Evolutionary conservation across 2,888 invertebrate genomes (phyloP).

Genomic region (Thecophora atra): DNA sequence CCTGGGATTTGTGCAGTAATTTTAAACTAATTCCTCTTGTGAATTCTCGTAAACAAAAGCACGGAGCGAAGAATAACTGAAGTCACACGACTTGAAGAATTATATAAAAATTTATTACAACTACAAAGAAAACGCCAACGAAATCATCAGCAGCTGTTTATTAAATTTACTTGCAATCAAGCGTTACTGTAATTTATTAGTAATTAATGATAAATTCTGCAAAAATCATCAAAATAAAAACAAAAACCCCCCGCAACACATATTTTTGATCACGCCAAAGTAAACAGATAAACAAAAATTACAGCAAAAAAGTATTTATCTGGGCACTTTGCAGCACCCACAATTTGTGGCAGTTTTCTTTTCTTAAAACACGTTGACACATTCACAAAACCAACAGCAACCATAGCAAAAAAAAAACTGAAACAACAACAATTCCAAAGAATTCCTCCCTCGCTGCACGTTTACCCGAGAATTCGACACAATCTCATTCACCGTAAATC

Average conservation of each 20-base stretch:
- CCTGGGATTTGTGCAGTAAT: not conserved
- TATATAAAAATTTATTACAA: not conserved
- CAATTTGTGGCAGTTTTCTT: too few species aligned
- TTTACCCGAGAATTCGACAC: conserved; percentile 19
- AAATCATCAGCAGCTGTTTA: not conserved
- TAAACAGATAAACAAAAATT: not conserved
- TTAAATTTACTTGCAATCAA: conserved; percentile 12
- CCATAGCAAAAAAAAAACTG: too few species aligned
- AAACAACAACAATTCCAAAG: conserved; percentile 1
- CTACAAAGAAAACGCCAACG: not conserved
- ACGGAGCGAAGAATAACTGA: not conserved
- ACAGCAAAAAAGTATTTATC: not conserved
- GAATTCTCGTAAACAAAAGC: not conserved
- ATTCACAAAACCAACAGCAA: conserved; percentile 1
- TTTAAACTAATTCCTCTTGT: not conserved
- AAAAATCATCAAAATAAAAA: conserved; percentile 7
- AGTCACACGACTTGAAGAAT: conserved; percentile 14
- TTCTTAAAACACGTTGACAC: not conserved
- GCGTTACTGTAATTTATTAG: conserved; percentile 13
- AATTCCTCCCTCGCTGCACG: not conserved
- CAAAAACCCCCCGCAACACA: too few species aligned
- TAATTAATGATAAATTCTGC: conserved; percentile 13
- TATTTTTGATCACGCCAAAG: too few species aligned
- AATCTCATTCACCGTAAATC: conserved; percentile 9
- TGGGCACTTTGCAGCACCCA: too few species aligned